Percentiles rank a stretch among this genome's conserved stretches.
Evolutionary conservation across 2,113 vertebrate species (phyloP).

Genomic region (Pogonocichla stellata): DNA sequence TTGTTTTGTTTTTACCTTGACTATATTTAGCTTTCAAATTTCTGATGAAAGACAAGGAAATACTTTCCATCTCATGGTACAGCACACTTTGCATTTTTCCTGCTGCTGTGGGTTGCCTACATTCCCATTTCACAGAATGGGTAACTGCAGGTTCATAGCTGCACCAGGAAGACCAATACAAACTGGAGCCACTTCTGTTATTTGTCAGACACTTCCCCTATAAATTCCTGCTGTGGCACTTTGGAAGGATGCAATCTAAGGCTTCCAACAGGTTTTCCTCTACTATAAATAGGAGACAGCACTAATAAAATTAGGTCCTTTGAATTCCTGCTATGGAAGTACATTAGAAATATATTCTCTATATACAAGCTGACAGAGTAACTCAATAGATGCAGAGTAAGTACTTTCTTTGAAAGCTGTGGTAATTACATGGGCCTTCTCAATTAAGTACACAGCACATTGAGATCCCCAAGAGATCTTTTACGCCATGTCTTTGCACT

Average conservation of each 20-base stretch:
- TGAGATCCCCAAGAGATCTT: background rate
- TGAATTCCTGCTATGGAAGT: background rate
- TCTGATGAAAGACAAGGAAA: background rate
- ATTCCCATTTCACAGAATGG: background rate
- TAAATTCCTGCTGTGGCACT: background rate
- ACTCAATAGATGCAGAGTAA: background rate
- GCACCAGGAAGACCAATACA: background rate
- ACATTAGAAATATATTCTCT: background rate
- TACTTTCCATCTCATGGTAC: background rate
- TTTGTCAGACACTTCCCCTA: background rate
- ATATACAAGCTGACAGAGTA: background rate
- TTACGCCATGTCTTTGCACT: background rate
- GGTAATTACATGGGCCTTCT: background rate
- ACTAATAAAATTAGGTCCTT: background rate
- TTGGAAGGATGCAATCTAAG: background rate
- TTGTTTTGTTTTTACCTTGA: background rate
- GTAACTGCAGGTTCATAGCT: background rate
- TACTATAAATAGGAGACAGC: background rate
- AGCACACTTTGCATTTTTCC: background rate
- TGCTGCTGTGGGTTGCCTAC: background rate
- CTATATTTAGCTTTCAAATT: background rate
- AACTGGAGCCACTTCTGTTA: background rate
- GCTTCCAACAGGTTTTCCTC: background rate
- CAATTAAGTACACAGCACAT: background rate
- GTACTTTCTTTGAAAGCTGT: background rate